phyloP scores from a whole-genome alignment of 2,797 vertebrate genomes.

The Iguana delicatissima region DNA sequence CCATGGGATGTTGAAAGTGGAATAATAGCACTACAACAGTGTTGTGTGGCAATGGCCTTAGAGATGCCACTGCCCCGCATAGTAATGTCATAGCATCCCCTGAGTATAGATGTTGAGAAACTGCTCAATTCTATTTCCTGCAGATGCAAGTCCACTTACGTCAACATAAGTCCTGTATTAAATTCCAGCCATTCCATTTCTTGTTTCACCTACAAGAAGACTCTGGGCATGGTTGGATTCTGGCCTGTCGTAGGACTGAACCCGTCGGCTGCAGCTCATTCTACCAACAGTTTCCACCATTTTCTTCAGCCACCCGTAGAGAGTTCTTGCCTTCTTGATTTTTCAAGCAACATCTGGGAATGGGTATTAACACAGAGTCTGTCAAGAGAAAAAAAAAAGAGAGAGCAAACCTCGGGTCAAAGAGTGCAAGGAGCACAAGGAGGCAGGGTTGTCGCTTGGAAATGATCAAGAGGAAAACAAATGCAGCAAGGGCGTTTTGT shows the following conservation, averaged over 20 bases:
- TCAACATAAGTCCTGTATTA: too few species aligned
- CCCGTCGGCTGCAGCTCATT: too few species aligned
- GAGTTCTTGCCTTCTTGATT: neutral
- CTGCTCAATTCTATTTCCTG: too few species aligned
- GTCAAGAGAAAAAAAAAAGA: neutral
- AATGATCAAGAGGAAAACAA: slow-evolving; percentile 13
- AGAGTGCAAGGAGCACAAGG: neutral
- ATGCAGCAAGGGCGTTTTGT: neutral
- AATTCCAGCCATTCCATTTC: too few species aligned
- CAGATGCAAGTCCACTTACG: too few species aligned
- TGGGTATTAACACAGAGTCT: neutral
- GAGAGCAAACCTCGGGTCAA: neutral
- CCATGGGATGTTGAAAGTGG: too few species aligned
- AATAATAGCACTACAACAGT: too few species aligned
- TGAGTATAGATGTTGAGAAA: too few species aligned
- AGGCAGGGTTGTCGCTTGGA: neutral
- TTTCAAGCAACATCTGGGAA: neutral
- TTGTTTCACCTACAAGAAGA: too few species aligned
- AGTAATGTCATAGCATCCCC: too few species aligned
- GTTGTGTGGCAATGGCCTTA: too few species aligned
- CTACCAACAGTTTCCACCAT: neutral
- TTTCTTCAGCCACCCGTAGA: neutral
- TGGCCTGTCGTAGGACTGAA: neutral
- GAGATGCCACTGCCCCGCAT: too few species aligned
- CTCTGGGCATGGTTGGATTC: neutral